Conservation (phyloP, 1,140 invertebrate genomes). For the Druon quercuslanigerum region DNA sequence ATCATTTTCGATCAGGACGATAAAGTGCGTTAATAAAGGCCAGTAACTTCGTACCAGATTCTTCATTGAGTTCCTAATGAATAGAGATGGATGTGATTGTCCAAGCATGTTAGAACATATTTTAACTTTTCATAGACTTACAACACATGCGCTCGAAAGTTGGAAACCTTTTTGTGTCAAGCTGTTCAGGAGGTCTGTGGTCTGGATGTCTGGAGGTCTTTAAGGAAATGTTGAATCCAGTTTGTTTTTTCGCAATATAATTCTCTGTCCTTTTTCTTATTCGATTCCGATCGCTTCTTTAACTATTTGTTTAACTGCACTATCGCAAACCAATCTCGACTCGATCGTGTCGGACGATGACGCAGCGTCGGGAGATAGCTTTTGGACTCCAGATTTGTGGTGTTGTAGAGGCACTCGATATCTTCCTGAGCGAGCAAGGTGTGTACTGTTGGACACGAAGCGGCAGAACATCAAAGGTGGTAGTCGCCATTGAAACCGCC, state of each 20-base stretch:
- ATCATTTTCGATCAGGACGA: too few relatives aligned
- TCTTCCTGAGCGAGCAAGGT: conserved; percentile 31
- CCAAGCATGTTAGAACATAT: too few relatives aligned
- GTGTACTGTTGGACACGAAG: conserved; percentile 30
- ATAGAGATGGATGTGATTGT: too few relatives aligned
- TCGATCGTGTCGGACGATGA: conserved; percentile 24
- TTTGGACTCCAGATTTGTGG: conserved; percentile 31
- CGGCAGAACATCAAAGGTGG: conserved; percentile 4
- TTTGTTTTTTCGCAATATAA: conserved; percentile 23
- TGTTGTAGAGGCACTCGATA: conserved; percentile 27
- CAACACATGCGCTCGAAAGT: too few relatives aligned
- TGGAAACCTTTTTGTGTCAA: too few relatives aligned
- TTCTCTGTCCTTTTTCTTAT: conserved; percentile 12
- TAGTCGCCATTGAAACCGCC: conserved; percentile 22
- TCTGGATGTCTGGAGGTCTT: not conserved
- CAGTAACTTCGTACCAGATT: too few relatives aligned
- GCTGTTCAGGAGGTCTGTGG: too few relatives aligned
- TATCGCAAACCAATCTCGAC: conserved; percentile 20
- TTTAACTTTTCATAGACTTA: too few relatives aligned
- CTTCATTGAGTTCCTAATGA: too few relatives aligned
- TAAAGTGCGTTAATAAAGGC: too few relatives aligned
- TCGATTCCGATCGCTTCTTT: conserved; percentile 23
- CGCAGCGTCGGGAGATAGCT: conserved; percentile 20
- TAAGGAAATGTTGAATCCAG: conserved; percentile 5
- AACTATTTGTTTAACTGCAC: conserved; percentile 26